These are phyloP conservation scores for Mamestra brassicae DNA, from an alignment of 2,888 invertebrate genomes.

Conservation along the genomic window DNA sequence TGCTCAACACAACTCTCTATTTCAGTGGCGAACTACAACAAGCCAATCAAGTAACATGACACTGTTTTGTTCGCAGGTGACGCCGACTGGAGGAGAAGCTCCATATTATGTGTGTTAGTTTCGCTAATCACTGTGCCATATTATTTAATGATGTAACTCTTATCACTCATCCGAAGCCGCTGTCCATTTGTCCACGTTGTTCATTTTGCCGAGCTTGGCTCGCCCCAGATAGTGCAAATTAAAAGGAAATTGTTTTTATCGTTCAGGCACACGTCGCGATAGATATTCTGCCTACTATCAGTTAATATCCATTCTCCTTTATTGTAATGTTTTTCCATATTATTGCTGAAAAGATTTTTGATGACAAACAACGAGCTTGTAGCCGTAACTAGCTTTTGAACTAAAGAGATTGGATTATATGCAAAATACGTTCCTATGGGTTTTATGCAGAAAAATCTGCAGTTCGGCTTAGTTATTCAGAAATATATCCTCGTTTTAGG, in stretches of 20 bases:
- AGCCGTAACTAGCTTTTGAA: constrained; percentile 32
- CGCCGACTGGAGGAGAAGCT: constrained; percentile 82
- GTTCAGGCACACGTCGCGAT: constrained; percentile 12
- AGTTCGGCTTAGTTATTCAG: neutral
- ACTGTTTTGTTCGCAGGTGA: constrained; percentile 77
- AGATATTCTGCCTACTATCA: constrained; percentile 18
- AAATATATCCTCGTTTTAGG: neutral
- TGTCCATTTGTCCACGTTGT: constrained; percentile 57
- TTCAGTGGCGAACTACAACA: too few species aligned
- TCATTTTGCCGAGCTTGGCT: constrained; percentile 60
- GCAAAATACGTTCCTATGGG: neutral
- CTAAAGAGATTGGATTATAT: constrained; percentile 29
- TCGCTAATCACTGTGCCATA: constrained; percentile 70
- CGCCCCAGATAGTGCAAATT: constrained; percentile 56
- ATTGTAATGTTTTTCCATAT: constrained; percentile 15
- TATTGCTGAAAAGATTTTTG: constrained; percentile 14
- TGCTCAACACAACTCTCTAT: neutral
- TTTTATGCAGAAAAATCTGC: neutral
- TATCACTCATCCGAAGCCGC: constrained; percentile 50
- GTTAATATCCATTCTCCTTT: constrained; percentile 16
- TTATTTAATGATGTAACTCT: constrained; percentile 67
- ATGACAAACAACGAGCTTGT: constrained; percentile 47
- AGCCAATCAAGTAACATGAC: constrained; percentile 16
- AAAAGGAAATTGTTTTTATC: constrained; percentile 54
- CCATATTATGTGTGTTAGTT: constrained; percentile 73